These are phyloP conservation scores for Chondrosia reniformis DNA, from an alignment of 37 sponge, comb jelly and placozoan species.

Conservation along the genomic window DNA sequence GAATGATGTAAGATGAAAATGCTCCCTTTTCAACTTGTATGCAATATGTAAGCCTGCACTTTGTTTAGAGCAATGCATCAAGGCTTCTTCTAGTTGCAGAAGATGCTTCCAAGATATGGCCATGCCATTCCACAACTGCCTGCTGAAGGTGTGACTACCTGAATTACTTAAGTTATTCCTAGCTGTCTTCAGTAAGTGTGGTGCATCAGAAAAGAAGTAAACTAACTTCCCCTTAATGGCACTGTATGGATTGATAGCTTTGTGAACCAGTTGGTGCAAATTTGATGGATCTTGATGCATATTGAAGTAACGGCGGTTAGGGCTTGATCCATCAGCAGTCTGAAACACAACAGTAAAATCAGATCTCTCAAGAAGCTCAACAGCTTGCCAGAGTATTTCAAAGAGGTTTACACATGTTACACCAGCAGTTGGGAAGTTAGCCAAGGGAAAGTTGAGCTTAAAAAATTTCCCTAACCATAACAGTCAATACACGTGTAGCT, in stretches of 20 bases:
- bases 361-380: not conserved
- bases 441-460: not conserved
- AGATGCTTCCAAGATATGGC: conserved; percentile 6
- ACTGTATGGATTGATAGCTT: conserved; percentile 7
- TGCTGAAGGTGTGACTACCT: not conserved
- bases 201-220: conserved; percentile 7
- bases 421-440: not conserved
- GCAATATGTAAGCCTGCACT: not conserved
- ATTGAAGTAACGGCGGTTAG: not conserved
- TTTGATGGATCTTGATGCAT: not conserved
- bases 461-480: not conserved
- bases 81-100: not conserved
- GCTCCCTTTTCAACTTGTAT: not conserved
- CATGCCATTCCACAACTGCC: conserved; percentile 12
- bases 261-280: not conserved
- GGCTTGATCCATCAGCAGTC: not conserved
- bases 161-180: not conserved
- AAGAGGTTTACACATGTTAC: not conserved
- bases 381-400: not conserved
- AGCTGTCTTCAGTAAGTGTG: conserved; percentile 6
- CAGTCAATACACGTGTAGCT: not conserved
- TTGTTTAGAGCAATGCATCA: not conserved
- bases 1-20: not conserved
- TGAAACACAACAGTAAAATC: not conserved
- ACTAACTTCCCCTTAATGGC: not conserved